Percentiles rank a stretch among this genome's conserved stretches.
phyloP scores from a whole-genome alignment of 2,888 invertebrate species.

The Caenorhabditis afra region DNA sequence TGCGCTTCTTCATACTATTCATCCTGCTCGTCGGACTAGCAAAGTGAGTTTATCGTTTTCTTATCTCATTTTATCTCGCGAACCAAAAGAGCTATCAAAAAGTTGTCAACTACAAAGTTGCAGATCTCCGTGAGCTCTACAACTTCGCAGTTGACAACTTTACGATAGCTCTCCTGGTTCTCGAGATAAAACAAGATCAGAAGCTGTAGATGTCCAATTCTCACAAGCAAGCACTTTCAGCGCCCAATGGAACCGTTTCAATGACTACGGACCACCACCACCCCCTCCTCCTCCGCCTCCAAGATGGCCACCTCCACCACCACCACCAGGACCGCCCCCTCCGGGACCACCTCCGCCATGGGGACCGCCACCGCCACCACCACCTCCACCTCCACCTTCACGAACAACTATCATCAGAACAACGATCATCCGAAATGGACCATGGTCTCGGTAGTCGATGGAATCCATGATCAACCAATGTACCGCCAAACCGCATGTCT shows the following conservation, averaged over 20 bases:
- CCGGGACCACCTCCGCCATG: slow-evolving; percentile 35
- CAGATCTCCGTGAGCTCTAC: no score
- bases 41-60: no score
- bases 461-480: background rate
- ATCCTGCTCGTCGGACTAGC: no score
- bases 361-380: slow-evolving; percentile 31
- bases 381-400: slow-evolving; percentile 11
- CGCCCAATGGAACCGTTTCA: slow-evolving; percentile 26
- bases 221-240: background rate
- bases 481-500: no score
- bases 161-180: no score
- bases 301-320: slow-evolving; percentile 32
- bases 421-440: slow-evolving; percentile 9
- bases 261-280: slow-evolving; percentile 46
- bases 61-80: no score
- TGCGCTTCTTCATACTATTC: slow-evolving; percentile 6
- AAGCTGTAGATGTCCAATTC: no score
- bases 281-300: slow-evolving; percentile 38
- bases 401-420: background rate
- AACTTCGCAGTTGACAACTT: background rate
- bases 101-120: no score
- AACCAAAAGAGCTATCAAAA: no score
- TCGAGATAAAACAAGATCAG: no score
- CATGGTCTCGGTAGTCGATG: background rate
- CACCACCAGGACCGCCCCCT: slow-evolving; percentile 27